Conservation (phyloP, 2,113 vertebrate species). For the Steatornis caripensis region DNA sequence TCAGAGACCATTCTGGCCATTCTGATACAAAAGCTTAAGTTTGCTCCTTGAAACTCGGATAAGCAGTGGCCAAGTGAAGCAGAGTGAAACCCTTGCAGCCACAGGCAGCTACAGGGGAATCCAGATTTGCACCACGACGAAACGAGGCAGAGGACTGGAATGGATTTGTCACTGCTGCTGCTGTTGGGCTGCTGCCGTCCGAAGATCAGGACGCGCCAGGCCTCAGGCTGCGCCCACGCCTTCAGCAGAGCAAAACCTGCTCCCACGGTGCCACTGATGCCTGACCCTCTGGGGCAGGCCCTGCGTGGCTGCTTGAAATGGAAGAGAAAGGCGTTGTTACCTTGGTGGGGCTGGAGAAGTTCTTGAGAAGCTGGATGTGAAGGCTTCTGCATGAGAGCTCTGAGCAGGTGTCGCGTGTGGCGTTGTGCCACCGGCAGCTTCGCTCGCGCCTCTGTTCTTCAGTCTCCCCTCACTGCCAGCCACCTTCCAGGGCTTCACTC, state of each 20-base stretch:
- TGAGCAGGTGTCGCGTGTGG: background rate
- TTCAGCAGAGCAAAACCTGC: background rate
- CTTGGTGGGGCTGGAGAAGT: constrained; percentile 17
- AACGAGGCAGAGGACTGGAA: fast-evolving
- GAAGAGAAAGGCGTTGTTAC: background rate
- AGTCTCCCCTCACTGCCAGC: background rate
- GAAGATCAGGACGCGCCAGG: background rate
- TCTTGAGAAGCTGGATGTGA: background rate
- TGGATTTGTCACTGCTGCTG: background rate
- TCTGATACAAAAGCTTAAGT: background rate
- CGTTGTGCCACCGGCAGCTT: background rate
- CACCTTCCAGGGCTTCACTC: background rate
- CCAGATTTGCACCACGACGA: fast-evolving
- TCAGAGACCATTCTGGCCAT: background rate
- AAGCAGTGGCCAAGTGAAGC: background rate
- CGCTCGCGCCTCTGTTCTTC: background rate
- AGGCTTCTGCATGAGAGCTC: background rate
- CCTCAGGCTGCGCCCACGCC: background rate
- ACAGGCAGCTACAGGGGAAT: fast-evolving
- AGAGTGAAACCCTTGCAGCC: background rate
- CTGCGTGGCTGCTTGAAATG: fast-evolving
- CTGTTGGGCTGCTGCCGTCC: background rate
- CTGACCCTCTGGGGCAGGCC: too few relatives aligned
- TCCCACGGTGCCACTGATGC: fast-evolving
- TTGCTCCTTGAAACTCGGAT: background rate